Base-by-base conservation (phyloP, 2,888 invertebrate species). In the Petrophora chlorosata region DNA sequence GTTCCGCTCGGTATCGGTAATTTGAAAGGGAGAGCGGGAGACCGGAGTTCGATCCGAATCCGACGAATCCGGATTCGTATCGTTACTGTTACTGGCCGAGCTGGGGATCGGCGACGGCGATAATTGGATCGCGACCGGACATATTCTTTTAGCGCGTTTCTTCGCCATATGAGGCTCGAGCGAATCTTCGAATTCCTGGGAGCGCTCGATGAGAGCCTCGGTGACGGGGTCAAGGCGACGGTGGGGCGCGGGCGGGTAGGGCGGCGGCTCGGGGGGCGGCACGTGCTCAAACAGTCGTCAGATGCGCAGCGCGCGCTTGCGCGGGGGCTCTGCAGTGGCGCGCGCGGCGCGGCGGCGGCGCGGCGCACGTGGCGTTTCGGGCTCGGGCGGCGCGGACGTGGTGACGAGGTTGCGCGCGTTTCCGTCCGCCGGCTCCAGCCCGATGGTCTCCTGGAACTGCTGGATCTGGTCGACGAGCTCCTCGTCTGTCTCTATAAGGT, bases 351-450 rank as follows among this genome's bases (percentile, higher is more conserved):
- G 42, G 33, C 63, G 60, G 28, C 56, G 50, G 51, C 60, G 62
- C 7, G 70, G 53, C 13, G 74, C 67, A 44, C 73, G 73, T 53
- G 87, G 87, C 44, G 87, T 87, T 38, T 76, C 84, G 25, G 85
- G 84, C 61, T 86, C 86, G 67, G 82, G 81, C 57, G 85, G 80
- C 55, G 83, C 82, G 14, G 85, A 85, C 1, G 75, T 15, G 26
- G 87, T 86, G 56, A 88, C 85, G 13, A 89, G 74, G 71, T 89
- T 89, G 38, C 88, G 83, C 35, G 76, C 52, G 72, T 88, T 88
- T 8, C 85, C 85, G 61, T 82, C 70, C 29, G 73, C 65, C 29
- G 75, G 61, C 68, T 79, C 73, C 41, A 70, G 53, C 0, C 82
- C 83, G 56, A 85, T 83, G 13, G 73, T 82, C 63, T 79, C 74